These are phyloP conservation scores for Ctenicera cuprea DNA, from an alignment of 2,888 invertebrate species.

Conservation along the genomic window DNA sequence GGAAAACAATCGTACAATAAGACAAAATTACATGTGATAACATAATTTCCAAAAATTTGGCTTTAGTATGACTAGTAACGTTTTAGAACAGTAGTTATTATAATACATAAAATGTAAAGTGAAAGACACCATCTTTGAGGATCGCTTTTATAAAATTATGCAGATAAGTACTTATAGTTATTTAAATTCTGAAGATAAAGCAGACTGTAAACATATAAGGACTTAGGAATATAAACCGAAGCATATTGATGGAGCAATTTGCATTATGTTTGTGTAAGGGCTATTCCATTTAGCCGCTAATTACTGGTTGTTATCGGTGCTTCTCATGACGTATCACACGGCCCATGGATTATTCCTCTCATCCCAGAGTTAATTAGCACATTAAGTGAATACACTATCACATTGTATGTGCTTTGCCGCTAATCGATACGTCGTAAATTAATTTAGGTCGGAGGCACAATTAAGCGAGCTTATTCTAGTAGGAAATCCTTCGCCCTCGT, in stretches of 20 bases:
- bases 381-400: constrained; percentile 54
- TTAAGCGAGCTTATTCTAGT: constrained; percentile 35
- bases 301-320: constrained; percentile 54
- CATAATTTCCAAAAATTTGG: too few relatives aligned
- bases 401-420: constrained; percentile 45
- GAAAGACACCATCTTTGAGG: too few relatives aligned
- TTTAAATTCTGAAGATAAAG: neutral
- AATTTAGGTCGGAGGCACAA: constrained; percentile 41
- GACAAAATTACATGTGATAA: too few relatives aligned
- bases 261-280: constrained; percentile 52
- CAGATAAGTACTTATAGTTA: neutral
- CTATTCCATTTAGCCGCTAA: constrained; percentile 52
- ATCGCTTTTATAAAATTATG: too few relatives aligned
- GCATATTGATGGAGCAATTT: constrained; percentile 52
- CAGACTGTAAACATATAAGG: constrained; percentile 2
- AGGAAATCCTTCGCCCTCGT: neutral
- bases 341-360: constrained; percentile 52
- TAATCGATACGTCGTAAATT: constrained; percentile 44
- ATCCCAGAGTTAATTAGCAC: constrained; percentile 52
- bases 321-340: constrained; percentile 53
- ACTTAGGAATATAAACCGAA: constrained; percentile 26
- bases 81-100: too few relatives aligned
- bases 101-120: too few relatives aligned
- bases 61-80: too few relatives aligned
- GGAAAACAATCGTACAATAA: too few relatives aligned